These are phyloP conservation scores for Epinephelus fuscoguttatus DNA, from an alignment of 2,113 vertebrate species.

Conservation along the genomic window DNA sequence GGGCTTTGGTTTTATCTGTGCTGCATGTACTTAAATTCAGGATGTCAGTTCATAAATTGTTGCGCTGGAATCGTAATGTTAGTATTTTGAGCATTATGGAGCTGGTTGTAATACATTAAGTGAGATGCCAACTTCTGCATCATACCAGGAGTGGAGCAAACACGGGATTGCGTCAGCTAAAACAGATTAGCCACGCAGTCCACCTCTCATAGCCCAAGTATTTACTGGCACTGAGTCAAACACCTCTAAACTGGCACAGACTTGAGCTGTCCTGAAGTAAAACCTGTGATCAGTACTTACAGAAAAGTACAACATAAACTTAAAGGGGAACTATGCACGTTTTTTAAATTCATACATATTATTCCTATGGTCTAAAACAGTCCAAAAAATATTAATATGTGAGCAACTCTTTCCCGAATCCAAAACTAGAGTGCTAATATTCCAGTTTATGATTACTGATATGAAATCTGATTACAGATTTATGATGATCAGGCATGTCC, in stretches of 20 bases:
- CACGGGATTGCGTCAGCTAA: conserved; percentile 33
- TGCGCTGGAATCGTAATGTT: background rate
- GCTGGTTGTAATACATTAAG: background rate
- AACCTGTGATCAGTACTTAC: background rate
- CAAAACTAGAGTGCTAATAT: too few species aligned
- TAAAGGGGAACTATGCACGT: too few species aligned
- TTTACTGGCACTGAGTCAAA: conserved; percentile 28
- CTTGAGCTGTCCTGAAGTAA: background rate
- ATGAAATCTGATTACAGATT: too few species aligned
- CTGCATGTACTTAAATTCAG: background rate
- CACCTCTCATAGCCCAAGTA: background rate
- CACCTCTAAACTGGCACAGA: background rate
- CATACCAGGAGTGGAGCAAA: background rate
- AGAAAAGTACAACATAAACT: background rate
- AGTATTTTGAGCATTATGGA: background rate
- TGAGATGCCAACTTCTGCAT: background rate
- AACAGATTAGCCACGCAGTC: conserved; percentile 14
- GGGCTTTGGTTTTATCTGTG: background rate
- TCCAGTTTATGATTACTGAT: too few species aligned
- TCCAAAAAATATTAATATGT: too few species aligned
- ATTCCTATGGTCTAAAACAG: too few species aligned
- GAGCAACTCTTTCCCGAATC: too few species aligned
- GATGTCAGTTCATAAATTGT: too few species aligned
- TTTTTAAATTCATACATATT: too few species aligned
- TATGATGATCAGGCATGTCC: too few species aligned